Evolutionary conservation across 2,797 vertebrate species (phyloP).

Genomic region (Melopsittacus undulatus): DNA sequence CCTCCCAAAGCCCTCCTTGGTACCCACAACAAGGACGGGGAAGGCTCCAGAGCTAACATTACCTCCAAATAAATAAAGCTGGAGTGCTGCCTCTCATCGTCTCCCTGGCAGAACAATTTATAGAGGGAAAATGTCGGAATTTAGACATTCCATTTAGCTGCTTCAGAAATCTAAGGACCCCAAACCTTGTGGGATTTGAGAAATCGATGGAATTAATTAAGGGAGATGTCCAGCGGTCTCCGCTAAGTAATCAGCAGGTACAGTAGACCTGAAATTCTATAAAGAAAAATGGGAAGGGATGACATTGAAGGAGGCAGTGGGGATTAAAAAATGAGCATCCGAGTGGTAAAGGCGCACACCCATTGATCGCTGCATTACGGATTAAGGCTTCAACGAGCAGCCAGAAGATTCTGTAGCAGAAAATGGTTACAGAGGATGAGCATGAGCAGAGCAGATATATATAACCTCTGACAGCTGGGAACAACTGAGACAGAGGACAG

Average conservation of each 20-base stretch:
- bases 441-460: constrained; percentile 59
- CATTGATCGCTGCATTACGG: constrained; percentile 74
- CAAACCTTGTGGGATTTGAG: constrained; percentile 75
- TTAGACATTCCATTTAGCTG: constrained; percentile 80
- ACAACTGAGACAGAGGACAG: constrained; percentile 39
- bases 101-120: constrained; percentile 75
- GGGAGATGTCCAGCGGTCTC: constrained; percentile 75
- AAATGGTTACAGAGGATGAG: constrained; percentile 71
- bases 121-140: constrained; percentile 75
- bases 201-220: constrained; percentile 82
- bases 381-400: constrained; percentile 74
- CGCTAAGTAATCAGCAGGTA: constrained; percentile 80
- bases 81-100: constrained; percentile 45
- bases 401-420: constrained; percentile 68
- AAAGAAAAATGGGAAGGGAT: constrained; percentile 79
- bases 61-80: constrained; percentile 65
- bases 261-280: constrained; percentile 77
- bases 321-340: constrained; percentile 78
- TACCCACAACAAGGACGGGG: neutral
- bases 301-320: constrained; percentile 74
- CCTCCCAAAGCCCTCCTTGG: neutral
- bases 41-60: neutral
- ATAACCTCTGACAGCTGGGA: constrained; percentile 63
- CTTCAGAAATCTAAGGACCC: constrained; percentile 78
- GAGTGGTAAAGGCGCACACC: constrained; percentile 70